phyloP scores from a whole-genome alignment of 1,140 invertebrate species.

The Bactericera cockerelli region DNA sequence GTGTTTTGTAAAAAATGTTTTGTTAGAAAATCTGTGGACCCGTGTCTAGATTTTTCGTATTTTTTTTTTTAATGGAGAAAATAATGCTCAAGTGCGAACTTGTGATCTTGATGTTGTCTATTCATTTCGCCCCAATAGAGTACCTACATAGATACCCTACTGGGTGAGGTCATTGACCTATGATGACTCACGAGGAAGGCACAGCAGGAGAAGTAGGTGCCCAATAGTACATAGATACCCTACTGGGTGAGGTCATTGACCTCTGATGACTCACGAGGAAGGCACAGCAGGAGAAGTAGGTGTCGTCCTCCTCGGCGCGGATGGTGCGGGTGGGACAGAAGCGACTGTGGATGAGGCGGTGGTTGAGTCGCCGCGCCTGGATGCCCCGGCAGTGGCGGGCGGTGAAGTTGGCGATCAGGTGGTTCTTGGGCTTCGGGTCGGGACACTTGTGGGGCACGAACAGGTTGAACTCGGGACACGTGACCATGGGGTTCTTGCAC shows the following conservation, averaged over 20 bases:
- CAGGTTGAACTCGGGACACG: constrained; percentile 78
- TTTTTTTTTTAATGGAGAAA: too few species aligned
- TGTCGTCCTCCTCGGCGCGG: constrained; percentile 52
- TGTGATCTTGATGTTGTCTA: too few species aligned
- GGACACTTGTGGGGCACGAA: constrained; percentile 87
- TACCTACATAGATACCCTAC: too few species aligned
- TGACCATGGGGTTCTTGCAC: constrained; percentile 82
- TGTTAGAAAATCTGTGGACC: too few species aligned
- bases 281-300: constrained; percentile 64
- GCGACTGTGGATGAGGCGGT: constrained; percentile 70
- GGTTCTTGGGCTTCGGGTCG: constrained; percentile 58
- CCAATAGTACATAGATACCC: too few species aligned
- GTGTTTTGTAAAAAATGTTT: background rate
- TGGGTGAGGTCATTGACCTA: too few species aligned
- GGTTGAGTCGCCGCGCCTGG: constrained; percentile 42
- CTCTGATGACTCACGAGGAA: constrained; percentile 49
- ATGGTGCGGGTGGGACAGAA: constrained; percentile 78
- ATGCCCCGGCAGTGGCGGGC: constrained; percentile 41
- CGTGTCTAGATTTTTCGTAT: too few species aligned
- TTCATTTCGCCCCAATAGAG: too few species aligned
- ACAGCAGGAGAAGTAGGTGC: constrained; percentile 66
- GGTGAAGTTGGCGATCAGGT: constrained; percentile 52
- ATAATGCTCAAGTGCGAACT: too few species aligned
- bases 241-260: too few species aligned
- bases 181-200: constrained; percentile 47